Base-by-base conservation (phyloP, 23 tunicate genomes). In the Trididemnum nubilum region DNA sequence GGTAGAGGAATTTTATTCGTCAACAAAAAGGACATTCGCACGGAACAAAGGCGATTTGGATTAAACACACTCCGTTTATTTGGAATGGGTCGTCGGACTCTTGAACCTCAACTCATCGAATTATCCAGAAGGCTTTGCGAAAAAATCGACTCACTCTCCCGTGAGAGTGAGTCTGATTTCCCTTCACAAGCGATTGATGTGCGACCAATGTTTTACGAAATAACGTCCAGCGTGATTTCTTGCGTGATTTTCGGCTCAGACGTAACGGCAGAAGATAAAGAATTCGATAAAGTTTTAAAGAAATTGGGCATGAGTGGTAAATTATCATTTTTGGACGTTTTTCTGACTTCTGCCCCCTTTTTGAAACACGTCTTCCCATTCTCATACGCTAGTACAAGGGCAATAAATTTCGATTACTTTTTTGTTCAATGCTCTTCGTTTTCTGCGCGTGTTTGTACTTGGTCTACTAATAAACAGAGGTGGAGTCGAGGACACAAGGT, bases 31-130 rank as follows among this genome's bases (percentile, higher is more conserved):
- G 82, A 83, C 25, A 64, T 40, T 71, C 81, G 59, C 38, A 84
- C 71, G 78, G 94, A 78, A 64, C 96, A 85, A 54, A 82, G 89
- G 22, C 82, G 82, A 2, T 90, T 89, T 79, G 66, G 81, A 1
- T 60, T 83, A 22, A 29, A 36, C 51, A 61, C 88, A 0, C 49
- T 89, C 58, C 85, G 81, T 26, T 82, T 58, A 34, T 72, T 89
- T 25, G 94, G 94, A 33, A 83, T 89, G 88, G 86, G 89, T 26
- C n/a, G n/a, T n/a, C 34, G 77, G 0, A 85, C 83, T 60, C 35
- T 90, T 22, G 96, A 75, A 38, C 81, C 81, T 26, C 37, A 54
- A 0, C 31, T 85, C 15, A 44, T 44, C 15, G 54, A 44, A 44
- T 15, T 44, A 7, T 7, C 54, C 15, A 44, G 54, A 44, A 44